Evolutionary conservation across 2,888 invertebrate genomes (phyloP), one percentile per base, ranked within the genome.

Genomic region (Peribatodes rhomboidaria): DNA sequence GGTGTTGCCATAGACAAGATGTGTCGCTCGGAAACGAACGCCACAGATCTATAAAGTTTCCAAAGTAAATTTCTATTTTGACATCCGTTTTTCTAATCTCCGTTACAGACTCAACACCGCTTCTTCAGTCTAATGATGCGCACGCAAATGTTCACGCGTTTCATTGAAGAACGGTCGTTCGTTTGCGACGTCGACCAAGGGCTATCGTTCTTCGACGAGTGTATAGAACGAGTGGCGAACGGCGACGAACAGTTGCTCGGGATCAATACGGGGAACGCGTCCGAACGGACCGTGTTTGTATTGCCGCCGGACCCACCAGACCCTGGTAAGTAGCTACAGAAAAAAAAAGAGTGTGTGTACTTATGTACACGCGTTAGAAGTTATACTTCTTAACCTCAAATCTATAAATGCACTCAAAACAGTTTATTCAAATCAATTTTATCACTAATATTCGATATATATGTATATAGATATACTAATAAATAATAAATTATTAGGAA

Each of bases 131-230:
- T 97, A 73, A 93, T 99, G 83, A 97, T 98, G 95, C 96, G 96
- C 78, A 99, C 99, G 0, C 99, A 99, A 92, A 98, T 98, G 97
- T 99, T 99, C 92, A 98, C 98, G 72, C 96, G 99, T 56, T 99
- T 99, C 89, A 99, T 99, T 70, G 99, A 99, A 88, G 99, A 99
- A 87, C 95, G 99, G 18, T 99, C 99, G 74, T 99, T 99, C 90
- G 98, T 99, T 0, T 98, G 98, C n/a, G 99, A 99, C 83, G 98
- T 97, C 78, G 99, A 99, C 90, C 98, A 98, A 67, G 98, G 98
- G 50, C 93, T 99, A 62, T 98, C 92, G 2, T 92, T 92, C 81
- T 99, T 99, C 84, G 99, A 99, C 88, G 99, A 99, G 82, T 99
- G 99, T 85, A 96, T 97, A 8, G 98, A 98, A 82, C 96, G 97